Conservation (phyloP, 37 sponge, comb jelly and placozoan genomes). For the Corticium candelabrum region DNA sequence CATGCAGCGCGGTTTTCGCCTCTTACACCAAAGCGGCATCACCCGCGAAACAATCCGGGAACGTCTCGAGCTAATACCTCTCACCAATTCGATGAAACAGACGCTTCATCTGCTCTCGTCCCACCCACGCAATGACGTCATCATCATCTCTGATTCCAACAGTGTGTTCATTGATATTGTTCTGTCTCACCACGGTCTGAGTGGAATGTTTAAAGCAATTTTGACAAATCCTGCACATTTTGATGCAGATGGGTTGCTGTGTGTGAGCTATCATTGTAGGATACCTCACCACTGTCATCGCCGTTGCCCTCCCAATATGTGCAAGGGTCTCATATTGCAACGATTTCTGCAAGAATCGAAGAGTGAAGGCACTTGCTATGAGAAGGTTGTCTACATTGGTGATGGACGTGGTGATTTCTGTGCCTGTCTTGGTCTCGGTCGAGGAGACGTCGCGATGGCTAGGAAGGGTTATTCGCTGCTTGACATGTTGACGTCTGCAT, state of each 20-base stretch:
- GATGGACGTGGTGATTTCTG: slow-evolving; percentile 61
- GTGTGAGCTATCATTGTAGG: background rate
- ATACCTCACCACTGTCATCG: slow-evolving; percentile 33
- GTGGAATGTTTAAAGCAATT: slow-evolving; percentile 11
- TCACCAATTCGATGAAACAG: slow-evolving; percentile 9
- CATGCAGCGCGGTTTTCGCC: slow-evolving; percentile 30
- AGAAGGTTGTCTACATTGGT: slow-evolving; percentile 49
- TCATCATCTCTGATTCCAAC: slow-evolving; percentile 68
- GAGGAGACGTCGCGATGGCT: slow-evolving; percentile 43
- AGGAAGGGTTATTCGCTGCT: slow-evolving; percentile 47
- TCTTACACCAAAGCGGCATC: slow-evolving; percentile 15
- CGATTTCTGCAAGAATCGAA: slow-evolving; percentile 16
- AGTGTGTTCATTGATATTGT: slow-evolving; percentile 47
- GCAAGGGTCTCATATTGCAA: slow-evolving; percentile 47
- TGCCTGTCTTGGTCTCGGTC: slow-evolving; percentile 23
- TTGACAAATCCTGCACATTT: slow-evolving; percentile 64
- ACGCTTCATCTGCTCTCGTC: slow-evolving; percentile 12
- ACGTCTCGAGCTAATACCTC: slow-evolving; percentile 5
- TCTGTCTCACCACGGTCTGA: slow-evolving; percentile 35
- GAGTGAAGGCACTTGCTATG: slow-evolving; percentile 18
- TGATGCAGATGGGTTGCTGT: slow-evolving; percentile 28
- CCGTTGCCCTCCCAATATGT: slow-evolving; percentile 51
- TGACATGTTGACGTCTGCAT: background rate
- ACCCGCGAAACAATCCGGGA: background rate
- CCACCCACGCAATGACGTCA: slow-evolving; percentile 11